Percentiles rank a stretch among this genome's conserved stretches.
Conservation (phyloP, 2,888 invertebrate genomes). For the Sialis lutaria region DNA sequence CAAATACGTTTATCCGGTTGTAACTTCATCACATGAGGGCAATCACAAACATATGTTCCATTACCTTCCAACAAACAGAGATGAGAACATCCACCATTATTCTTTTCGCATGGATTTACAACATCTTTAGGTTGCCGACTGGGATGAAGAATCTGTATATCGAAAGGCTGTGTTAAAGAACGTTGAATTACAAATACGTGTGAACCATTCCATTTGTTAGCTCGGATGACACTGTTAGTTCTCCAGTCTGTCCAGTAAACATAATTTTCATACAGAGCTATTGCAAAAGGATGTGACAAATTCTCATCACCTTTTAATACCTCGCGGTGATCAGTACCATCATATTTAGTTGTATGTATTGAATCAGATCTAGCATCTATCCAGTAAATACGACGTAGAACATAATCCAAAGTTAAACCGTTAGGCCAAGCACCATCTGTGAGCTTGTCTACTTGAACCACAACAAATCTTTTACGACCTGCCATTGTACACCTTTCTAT, state of each 20-base stretch:
- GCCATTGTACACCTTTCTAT: conserved; percentile 72
- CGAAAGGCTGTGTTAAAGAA: conserved; percentile 78
- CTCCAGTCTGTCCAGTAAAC: conserved; percentile 94
- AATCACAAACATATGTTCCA: conserved; percentile 51
- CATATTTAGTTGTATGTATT: conserved; percentile 68
- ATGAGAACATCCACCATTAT: conserved; percentile 67
- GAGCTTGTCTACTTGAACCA: conserved; percentile 37
- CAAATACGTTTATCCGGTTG: conserved; percentile 46
- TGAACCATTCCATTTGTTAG: conserved; percentile 75
- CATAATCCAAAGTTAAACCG: conserved; percentile 65
- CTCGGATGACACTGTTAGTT: conserved; percentile 66
- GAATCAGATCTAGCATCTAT: conserved; percentile 80
- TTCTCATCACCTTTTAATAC: conserved; percentile 57
- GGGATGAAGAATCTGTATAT: conserved; percentile 68
- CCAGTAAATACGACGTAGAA: conserved; percentile 60
- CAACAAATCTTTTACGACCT: conserved; percentile 42
- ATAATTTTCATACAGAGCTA: conserved; percentile 68
- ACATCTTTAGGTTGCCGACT: conserved; percentile 46
- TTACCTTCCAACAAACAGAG: conserved; percentile 57
- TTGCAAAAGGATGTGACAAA: conserved; percentile 76
- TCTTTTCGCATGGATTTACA: conserved; percentile 45
- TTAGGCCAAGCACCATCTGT: conserved; percentile 67
- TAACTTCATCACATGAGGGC: conserved; percentile 75
- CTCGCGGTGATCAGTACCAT: conserved; percentile 51
- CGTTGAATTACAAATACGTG: conserved; percentile 63